Percentiles rank a stretch among this genome's conserved stretches.
Evolutionary conservation across 23 tunicate species (phyloP).

Genomic region (Ciona savignyi): DNA sequence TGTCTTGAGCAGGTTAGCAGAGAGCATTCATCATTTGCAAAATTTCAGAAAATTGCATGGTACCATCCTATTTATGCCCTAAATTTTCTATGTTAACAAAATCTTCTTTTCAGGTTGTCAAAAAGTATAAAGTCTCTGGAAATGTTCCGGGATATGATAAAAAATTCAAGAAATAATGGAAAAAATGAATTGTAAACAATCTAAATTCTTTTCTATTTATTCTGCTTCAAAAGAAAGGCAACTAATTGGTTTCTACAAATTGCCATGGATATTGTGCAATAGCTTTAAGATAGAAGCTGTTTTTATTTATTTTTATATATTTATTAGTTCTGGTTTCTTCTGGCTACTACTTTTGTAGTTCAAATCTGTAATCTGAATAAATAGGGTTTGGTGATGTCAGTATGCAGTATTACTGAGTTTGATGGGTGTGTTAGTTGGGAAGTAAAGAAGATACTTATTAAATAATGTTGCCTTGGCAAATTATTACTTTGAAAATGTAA

Average conservation of each 20-base stretch:
- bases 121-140: constrained; percentile 51
- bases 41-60: constrained; percentile 25
- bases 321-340: no score
- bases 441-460: no score
- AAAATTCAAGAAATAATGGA: not conserved
- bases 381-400: no score
- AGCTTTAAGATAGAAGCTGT: not conserved
- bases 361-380: no score
- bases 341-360: no score
- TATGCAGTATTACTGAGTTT: no score
- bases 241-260: not conserved
- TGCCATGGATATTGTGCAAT: not conserved
- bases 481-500: no score
- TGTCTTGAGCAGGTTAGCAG: constrained; percentile 25
- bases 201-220: no score
- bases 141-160: constrained; percentile 34
- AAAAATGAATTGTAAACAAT: not conserved
- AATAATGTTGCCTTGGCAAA: no score
- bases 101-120: constrained; percentile 41
- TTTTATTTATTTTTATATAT: no score
- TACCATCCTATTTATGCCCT: not conserved
- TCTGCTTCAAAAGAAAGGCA: no score
- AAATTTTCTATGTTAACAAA: not conserved
- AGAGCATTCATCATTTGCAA: constrained; percentile 31
- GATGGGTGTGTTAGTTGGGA: no score